Percentiles rank a stretch among this genome's conserved stretches.
Evolutionary conservation across 1,140 invertebrate species (phyloP).

Genomic region (Alviniconcha marisindica): DNA sequence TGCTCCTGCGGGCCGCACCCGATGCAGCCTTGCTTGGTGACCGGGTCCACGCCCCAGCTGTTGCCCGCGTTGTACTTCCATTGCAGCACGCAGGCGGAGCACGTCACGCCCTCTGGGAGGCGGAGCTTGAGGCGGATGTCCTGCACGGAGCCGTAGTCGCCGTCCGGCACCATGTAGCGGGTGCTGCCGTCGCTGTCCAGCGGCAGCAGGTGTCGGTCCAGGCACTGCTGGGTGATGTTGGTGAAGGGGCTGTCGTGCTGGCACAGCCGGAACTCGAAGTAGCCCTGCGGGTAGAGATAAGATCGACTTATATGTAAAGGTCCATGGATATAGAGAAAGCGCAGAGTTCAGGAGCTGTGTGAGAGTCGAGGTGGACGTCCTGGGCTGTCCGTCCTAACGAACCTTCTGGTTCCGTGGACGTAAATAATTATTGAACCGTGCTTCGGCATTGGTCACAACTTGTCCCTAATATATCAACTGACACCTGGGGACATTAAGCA

Average conservation of each 20-base stretch:
- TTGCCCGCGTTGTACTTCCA: slow-evolving; percentile 75
- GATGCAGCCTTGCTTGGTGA: slow-evolving; percentile 55
- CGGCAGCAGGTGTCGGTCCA: slow-evolving; percentile 57
- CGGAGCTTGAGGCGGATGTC: slow-evolving; percentile 53
- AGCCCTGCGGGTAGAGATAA: slow-evolving; percentile 53
- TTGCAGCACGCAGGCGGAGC: slow-evolving; percentile 73
- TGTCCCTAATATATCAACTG: too few relatives aligned
- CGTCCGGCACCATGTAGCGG: slow-evolving; percentile 49
- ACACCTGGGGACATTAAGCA: too few relatives aligned
- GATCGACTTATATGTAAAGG: slow-evolving; percentile 77
- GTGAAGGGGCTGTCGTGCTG: slow-evolving; percentile 74
- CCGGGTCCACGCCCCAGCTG: slow-evolving; percentile 67
- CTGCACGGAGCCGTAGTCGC: slow-evolving; percentile 39
- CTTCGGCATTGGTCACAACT: too few relatives aligned
- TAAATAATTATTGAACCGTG: too few relatives aligned
- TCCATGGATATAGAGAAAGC: too few relatives aligned
- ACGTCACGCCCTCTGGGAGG: slow-evolving; percentile 67
- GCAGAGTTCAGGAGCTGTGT: too few relatives aligned
- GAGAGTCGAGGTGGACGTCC: too few relatives aligned
- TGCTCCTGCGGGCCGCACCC: slow-evolving; percentile 71
- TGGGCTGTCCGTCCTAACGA: too few relatives aligned
- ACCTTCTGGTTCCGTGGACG: too few relatives aligned
- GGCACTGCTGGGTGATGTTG: slow-evolving; percentile 60
- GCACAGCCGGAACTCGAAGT: slow-evolving; percentile 69
- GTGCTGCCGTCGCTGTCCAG: slow-evolving; percentile 48